Conservation (phyloP, 2,797 vertebrate genomes). For the Tachyglossus aculeatus region DNA sequence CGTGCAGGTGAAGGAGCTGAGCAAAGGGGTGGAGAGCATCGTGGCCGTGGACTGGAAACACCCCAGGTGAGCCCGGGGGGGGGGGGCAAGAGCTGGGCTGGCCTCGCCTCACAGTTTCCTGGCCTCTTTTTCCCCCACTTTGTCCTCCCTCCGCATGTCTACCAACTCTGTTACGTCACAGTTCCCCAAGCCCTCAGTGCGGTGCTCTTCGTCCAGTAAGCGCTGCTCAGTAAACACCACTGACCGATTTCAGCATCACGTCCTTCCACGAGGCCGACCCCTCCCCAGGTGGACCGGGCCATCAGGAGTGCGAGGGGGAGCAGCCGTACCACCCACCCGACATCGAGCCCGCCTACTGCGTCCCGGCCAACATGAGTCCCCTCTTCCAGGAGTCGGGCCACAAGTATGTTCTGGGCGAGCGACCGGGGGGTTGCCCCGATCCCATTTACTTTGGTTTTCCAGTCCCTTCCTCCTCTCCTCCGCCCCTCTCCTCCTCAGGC, state of each 20-base stretch:
- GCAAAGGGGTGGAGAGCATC: constrained; percentile 94
- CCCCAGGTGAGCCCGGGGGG: constrained; percentile 78
- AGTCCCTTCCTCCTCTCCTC: constrained; percentile 2
- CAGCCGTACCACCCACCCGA: constrained; percentile 85
- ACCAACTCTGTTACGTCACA: too few species aligned
- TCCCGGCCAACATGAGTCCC: constrained; percentile 84
- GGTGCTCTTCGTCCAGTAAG: too few species aligned
- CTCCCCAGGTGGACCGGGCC: constrained; percentile 61
- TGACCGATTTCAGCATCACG: constrained; percentile 73
- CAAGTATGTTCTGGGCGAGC: constrained; percentile 75
- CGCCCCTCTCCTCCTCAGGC: neutral
- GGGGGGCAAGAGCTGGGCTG: neutral
- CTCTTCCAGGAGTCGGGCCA: constrained; percentile 89
- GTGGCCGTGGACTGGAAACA: constrained; percentile 94
- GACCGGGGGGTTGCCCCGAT: constrained; percentile 15
- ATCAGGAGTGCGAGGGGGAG: constrained; percentile 71
- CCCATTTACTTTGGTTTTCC: constrained; percentile 25
- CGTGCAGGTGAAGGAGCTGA: constrained; percentile 90
- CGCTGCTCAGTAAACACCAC: neutral
- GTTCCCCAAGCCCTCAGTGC: too few species aligned
- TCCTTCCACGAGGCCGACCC: constrained; percentile 79
- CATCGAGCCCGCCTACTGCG: constrained; percentile 85
- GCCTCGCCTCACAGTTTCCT: neutral
- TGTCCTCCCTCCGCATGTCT: too few species aligned
- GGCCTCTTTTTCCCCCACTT: constrained; percentile 14